A percentile compares a stretch with the other conserved stretches of the same genome.
phyloP scores from a whole-genome alignment of 2,888 invertebrate genomes.

The Diplolepis rosae region DNA sequence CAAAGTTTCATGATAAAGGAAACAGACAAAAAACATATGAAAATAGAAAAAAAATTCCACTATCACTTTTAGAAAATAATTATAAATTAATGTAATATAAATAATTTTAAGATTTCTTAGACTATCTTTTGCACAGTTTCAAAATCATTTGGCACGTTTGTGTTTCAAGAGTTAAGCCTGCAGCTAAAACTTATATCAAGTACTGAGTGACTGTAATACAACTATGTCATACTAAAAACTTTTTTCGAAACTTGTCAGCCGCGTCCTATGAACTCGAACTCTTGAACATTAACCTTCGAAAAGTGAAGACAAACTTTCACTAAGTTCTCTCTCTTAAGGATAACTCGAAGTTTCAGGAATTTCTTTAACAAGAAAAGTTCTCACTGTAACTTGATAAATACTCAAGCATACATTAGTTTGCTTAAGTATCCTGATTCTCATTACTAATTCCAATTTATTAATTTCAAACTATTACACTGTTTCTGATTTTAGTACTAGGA shows the following conservation, averaged over 20 bases:
- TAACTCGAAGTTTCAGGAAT: slow-evolving; percentile 47
- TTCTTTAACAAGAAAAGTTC: slow-evolving; percentile 51
- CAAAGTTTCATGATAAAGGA: background rate
- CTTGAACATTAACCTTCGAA: slow-evolving; percentile 28
- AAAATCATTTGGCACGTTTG: no score
- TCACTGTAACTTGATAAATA: slow-evolving; percentile 41
- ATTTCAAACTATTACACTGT: background rate
- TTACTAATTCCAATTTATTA: background rate
- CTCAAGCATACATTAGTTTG: slow-evolving; percentile 9
- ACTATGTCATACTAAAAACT: slow-evolving; percentile 17
- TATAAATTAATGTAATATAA: background rate
- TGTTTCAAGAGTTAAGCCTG: background rate
- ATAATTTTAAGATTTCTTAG: background rate
- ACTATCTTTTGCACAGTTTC: background rate
- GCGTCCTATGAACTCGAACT: slow-evolving; percentile 14
- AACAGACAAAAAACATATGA: background rate
- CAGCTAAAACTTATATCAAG: background rate
- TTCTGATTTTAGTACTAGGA: no score
- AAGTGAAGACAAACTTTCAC: slow-evolving; percentile 51
- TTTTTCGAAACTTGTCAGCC: slow-evolving; percentile 23
- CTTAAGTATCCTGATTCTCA: slow-evolving; percentile 1
- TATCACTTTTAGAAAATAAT: background rate
- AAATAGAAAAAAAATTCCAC: no score
- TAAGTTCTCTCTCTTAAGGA: slow-evolving; percentile 47
- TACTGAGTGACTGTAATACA: background rate